Evolutionary conservation across 2,797 vertebrate species (phyloP).

Genomic region (Sorex maritimensis): DNA sequence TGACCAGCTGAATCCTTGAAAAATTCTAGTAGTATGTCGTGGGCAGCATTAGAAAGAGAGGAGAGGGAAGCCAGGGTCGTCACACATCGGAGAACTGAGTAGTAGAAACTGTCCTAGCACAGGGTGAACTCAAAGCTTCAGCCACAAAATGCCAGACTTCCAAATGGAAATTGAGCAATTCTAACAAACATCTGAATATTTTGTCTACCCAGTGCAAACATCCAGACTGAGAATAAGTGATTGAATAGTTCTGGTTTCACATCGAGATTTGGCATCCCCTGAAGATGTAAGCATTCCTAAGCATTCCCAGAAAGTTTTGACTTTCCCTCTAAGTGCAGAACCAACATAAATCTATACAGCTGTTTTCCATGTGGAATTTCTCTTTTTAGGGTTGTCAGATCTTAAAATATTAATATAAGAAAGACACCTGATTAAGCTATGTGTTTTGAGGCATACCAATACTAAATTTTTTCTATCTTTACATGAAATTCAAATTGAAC

Average conservation of each 20-base stretch:
- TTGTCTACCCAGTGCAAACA: conserved; percentile 76
- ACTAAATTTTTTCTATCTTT: neutral
- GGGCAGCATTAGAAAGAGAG: neutral
- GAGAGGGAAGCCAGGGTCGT: neutral
- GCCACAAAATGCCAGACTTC: conserved; percentile 34
- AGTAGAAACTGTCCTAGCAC: conserved; percentile 12
- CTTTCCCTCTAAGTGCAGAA: neutral
- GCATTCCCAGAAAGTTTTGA: conserved; percentile 60
- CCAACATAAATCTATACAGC: neutral
- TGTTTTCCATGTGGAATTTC: neutral
- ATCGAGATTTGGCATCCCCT: conserved; percentile 25
- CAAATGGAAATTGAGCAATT: conserved; percentile 5
- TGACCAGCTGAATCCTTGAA: conserved; percentile 69
- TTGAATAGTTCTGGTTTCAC: conserved; percentile 43
- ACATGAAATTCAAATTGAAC: conserved; percentile 15
- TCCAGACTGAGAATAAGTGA: conserved; percentile 57
- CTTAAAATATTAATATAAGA: conserved; percentile 24
- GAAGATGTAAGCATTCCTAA: neutral
- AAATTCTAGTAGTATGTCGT: conserved; percentile 62
- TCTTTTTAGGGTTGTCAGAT: neutral
- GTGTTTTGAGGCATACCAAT: neutral
- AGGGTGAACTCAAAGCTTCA: neutral
- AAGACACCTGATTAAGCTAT: neutral
- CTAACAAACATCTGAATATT: conserved; percentile 74
- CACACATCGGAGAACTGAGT: conserved; percentile 7